These are phyloP conservation scores for Ariolimax columbianus DNA, from an alignment of 2,888 invertebrate genomes.

Conservation along the genomic window DNA sequence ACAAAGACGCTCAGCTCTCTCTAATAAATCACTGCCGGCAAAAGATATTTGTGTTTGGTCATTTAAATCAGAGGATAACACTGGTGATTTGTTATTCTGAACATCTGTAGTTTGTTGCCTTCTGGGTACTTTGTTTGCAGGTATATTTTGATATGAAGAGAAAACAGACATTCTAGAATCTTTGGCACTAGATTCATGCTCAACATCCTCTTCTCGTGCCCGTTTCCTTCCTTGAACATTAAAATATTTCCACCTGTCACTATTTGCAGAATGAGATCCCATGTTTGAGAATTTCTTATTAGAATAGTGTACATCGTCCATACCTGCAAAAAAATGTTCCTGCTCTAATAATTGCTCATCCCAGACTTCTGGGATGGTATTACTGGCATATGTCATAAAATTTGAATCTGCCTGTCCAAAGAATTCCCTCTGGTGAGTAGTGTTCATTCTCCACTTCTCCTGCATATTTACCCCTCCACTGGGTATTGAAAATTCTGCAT, in stretches of 20 bases:
- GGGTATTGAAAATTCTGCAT: not conserved
- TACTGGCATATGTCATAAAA: not conserved
- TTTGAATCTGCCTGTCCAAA: not conserved
- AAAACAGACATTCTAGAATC: slow-evolving; percentile 1
- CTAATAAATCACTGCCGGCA: slow-evolving; percentile 53
- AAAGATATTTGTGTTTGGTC: not conserved
- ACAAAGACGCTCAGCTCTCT: slow-evolving; percentile 67
- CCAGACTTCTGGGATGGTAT: slow-evolving; percentile 18
- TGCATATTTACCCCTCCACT: not conserved
- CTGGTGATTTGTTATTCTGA: not conserved
- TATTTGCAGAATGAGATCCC: not conserved
- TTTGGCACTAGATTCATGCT: not conserved
- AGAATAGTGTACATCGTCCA: slow-evolving; percentile 1
- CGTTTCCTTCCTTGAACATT: slow-evolving; percentile 10
- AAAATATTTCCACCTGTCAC: not conserved
- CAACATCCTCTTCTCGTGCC: not conserved
- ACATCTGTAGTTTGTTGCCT: not conserved
- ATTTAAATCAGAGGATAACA: not conserved
- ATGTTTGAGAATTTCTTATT: not conserved
- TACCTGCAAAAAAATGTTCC: slow-evolving; percentile 42
- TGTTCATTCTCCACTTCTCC: not conserved
- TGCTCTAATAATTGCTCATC: slow-evolving; percentile 42
- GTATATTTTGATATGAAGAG: not conserved
- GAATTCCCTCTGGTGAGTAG: not conserved
- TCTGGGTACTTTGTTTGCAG: not conserved